Percentiles rank a stretch among this genome's conserved stretches.
Evolutionary conservation across 2,888 invertebrate genomes (phyloP).

Genomic region (Venusia cambrica): DNA sequence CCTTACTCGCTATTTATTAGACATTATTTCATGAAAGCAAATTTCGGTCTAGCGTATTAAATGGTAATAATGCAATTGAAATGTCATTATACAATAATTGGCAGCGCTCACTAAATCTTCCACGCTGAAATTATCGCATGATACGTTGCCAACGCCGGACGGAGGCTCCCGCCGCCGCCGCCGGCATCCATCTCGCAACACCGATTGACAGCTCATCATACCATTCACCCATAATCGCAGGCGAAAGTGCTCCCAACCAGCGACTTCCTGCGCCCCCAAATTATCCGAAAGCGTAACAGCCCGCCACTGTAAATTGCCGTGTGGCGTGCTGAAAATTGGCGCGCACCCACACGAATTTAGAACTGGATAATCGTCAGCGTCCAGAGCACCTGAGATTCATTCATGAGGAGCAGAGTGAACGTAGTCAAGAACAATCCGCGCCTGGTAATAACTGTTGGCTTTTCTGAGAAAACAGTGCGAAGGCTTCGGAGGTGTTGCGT

Average conservation of each 20-base stretch:
- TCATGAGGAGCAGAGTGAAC: slow-evolving; percentile 63
- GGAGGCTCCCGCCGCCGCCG: slow-evolving; percentile 47
- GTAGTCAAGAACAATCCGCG: slow-evolving; percentile 68
- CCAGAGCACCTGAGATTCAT: slow-evolving; percentile 72
- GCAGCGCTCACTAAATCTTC: slow-evolving; percentile 59
- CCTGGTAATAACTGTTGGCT: slow-evolving; percentile 76
- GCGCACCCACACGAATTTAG: slow-evolving; percentile 59
- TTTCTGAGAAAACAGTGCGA: slow-evolving; percentile 71
- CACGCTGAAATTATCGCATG: slow-evolving; percentile 65
- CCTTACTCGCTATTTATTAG: no score
- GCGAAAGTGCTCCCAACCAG: slow-evolving; percentile 54
- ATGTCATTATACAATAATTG: slow-evolving; percentile 69
- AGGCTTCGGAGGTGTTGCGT: slow-evolving; percentile 68
- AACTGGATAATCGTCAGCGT: slow-evolving; percentile 63
- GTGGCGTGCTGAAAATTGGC: slow-evolving; percentile 73
- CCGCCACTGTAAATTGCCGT: slow-evolving; percentile 68
- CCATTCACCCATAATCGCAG: slow-evolving; percentile 45
- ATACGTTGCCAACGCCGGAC: slow-evolving; percentile 63
- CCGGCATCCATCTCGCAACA: slow-evolving; percentile 38
- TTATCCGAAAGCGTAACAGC: slow-evolving; percentile 56
- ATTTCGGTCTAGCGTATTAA: no score
- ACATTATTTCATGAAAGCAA: no score
- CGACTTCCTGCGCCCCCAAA: slow-evolving; percentile 65
- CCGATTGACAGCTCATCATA: slow-evolving; percentile 46
- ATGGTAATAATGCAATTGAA: slow-evolving; percentile 42